A percentile compares a stretch with the other conserved stretches of the same genome.
Conservation (phyloP, 2,797 vertebrate species). For the Nyctalus aviator region DNA sequence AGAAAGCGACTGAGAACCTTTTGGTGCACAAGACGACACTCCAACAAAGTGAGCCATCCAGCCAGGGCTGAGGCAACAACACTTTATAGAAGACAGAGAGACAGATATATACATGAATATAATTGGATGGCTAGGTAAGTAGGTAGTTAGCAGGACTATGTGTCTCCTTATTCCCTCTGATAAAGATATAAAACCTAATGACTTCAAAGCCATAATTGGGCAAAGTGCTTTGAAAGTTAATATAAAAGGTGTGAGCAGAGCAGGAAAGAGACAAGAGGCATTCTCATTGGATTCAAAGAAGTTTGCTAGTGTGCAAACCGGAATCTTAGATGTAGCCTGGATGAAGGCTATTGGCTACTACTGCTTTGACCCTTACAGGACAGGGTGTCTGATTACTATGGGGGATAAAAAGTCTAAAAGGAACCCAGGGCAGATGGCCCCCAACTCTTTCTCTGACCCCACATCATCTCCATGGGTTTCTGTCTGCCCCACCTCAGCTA, state of each 20-base stretch:
- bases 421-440: background rate
- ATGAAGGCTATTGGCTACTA: background rate
- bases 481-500: no score
- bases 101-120: accelerated
- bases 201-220: background rate
- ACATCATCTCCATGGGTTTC: background rate
- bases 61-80: background rate
- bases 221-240: background rate
- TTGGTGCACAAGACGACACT: background rate
- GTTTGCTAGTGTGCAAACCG: background rate
- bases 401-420: background rate
- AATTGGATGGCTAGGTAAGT: no score
- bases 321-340: background rate
- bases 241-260: background rate
- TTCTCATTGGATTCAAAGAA: background rate
- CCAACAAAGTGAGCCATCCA: background rate
- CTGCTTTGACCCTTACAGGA: background rate
- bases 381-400: background rate
- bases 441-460: background rate
- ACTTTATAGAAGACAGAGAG: background rate
- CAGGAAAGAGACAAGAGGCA: background rate
- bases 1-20: background rate
- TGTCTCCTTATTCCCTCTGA: background rate
- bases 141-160: background rate
- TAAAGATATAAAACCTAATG: conserved; percentile 28